phyloP scores from a whole-genome alignment of 2,888 invertebrate genomes.

The Hylaea fasciaria region DNA sequence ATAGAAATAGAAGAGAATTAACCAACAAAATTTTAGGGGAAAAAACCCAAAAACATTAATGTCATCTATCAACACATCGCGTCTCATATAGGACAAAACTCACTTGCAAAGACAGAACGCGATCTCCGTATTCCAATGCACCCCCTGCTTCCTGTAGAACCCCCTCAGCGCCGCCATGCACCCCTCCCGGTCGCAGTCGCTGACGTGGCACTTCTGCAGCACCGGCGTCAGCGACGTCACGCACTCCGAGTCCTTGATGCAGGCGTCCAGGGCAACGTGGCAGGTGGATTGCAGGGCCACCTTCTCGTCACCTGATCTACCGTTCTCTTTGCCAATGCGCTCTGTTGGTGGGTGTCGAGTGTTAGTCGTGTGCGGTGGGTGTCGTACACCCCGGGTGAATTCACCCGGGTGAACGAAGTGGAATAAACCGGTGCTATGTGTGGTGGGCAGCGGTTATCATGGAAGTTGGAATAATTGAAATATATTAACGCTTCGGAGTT shows the following conservation, averaged over 20 bases:
- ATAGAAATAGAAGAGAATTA: too few relatives aligned
- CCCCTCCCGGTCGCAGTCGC: slow-evolving; percentile 91
- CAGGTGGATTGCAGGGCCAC: slow-evolving; percentile 92
- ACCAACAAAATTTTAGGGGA: too few relatives aligned
- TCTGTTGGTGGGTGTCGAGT: slow-evolving; percentile 73
- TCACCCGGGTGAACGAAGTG: too few relatives aligned
- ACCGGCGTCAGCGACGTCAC: slow-evolving; percentile 92
- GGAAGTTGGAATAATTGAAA: neutral
- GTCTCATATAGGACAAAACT: too few relatives aligned
- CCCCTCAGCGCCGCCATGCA: slow-evolving; percentile 95
- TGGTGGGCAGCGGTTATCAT: slow-evolving; percentile 20
- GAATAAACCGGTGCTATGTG: too few relatives aligned
- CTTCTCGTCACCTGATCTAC: slow-evolving; percentile 83
- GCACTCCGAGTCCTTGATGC: slow-evolving; percentile 93
- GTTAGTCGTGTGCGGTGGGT: slow-evolving; percentile 53
- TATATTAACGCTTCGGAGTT: too few relatives aligned
- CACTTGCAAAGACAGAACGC: slow-evolving; percentile 97
- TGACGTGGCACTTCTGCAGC: slow-evolving; percentile 90
- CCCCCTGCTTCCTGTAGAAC: slow-evolving; percentile 92
- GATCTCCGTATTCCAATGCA: slow-evolving; percentile 94
- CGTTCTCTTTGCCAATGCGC: slow-evolving; percentile 83
- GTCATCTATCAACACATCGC: too few relatives aligned
- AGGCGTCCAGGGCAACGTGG: slow-evolving; percentile 92
- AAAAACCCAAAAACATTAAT: too few relatives aligned
- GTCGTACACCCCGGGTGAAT: too few relatives aligned